These are phyloP conservation scores for Cheiracanthium punctorium DNA, from an alignment of 2,888 invertebrate genomes.

Conservation along the genomic window DNA sequence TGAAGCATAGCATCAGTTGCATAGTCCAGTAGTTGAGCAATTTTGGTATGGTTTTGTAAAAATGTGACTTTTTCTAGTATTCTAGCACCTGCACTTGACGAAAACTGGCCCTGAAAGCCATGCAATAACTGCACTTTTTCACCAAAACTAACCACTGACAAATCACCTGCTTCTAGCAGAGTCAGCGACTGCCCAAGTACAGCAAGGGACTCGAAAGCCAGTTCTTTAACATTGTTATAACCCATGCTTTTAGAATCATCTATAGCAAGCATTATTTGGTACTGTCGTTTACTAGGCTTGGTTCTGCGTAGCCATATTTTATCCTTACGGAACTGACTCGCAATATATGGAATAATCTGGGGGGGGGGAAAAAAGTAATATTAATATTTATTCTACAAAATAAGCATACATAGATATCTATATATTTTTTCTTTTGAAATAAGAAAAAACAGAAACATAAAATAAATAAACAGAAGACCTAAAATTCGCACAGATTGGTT, in stretches of 20 bases:
- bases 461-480: too few species aligned
- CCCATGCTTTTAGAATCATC: slow-evolving; percentile 90
- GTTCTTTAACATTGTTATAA: slow-evolving; percentile 80
- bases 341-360: slow-evolving; percentile 96
- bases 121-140: slow-evolving; percentile 89
- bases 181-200: slow-evolving; percentile 91
- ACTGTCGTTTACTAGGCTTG: slow-evolving; percentile 95
- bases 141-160: slow-evolving; percentile 94
- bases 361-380: slow-evolving; percentile 1
- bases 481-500: too few species aligned
- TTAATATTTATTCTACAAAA: too few species aligned
- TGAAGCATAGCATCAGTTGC: slow-evolving; percentile 81
- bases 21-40: slow-evolving; percentile 88
- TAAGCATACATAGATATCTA: too few species aligned
- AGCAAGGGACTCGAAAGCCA: slow-evolving; percentile 96
- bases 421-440: too few species aligned
- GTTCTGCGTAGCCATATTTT: slow-evolving; percentile 98
- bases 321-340: slow-evolving; percentile 98
- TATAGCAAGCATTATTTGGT: slow-evolving; percentile 95
- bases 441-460: too few species aligned
- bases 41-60: slow-evolving; percentile 79
- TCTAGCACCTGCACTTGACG: slow-evolving; percentile 86
- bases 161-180: slow-evolving; percentile 93
- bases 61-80: slow-evolving; percentile 76
- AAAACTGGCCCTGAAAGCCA: slow-evolving; percentile 89